Evolutionary conservation across 2,797 vertebrate genomes (phyloP).

Genomic region (Sibirionetta formosa): DNA sequence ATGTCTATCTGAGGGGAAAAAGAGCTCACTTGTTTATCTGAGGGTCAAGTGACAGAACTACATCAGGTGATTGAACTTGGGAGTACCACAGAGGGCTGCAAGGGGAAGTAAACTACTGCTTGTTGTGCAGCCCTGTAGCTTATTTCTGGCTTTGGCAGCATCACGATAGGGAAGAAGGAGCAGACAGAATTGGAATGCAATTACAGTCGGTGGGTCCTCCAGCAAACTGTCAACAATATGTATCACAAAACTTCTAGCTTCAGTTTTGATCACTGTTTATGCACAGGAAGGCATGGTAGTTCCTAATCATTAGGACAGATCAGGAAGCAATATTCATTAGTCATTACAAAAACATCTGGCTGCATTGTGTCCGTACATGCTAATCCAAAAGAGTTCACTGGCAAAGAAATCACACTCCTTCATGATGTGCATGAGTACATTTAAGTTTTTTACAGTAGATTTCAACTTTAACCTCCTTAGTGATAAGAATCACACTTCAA

Average conservation of each 20-base stretch:
- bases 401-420: not conserved
- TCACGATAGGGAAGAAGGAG: not conserved
- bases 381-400: not conserved
- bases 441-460: not conserved
- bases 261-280: not conserved
- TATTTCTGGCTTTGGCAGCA: constrained; percentile 11
- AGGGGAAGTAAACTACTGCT: not conserved
- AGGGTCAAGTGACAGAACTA: not conserved
- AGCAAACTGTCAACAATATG: not conserved
- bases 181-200: not conserved
- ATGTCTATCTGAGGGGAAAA: not conserved
- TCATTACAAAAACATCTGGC: not conserved
- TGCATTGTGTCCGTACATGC: not conserved
- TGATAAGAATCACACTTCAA: not conserved
- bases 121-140: not conserved
- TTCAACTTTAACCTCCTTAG: not conserved
- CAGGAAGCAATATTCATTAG: not conserved
- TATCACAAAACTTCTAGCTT: not conserved
- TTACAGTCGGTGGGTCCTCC: not conserved
- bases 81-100: not conserved
- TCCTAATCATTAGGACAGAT: not conserved
- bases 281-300: not conserved
- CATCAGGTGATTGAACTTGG: not conserved
- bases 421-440: not conserved
- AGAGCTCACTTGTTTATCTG: not conserved